These are phyloP conservation scores for Kryptolebias marmoratus DNA, from an alignment of 2,113 vertebrate species.

Conservation along the genomic window DNA sequence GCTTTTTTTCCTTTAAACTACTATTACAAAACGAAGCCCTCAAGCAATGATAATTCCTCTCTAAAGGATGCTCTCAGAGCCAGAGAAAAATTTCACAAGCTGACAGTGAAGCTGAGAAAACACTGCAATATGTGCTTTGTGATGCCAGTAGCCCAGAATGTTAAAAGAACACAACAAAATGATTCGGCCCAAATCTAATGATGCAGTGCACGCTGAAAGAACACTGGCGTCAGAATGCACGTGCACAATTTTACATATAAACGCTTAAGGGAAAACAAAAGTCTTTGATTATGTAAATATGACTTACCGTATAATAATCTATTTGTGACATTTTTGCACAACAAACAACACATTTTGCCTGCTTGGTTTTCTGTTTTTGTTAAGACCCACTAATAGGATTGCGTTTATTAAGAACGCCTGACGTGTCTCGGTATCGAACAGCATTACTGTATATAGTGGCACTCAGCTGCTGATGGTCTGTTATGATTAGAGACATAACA, in stretches of 20 bases:
- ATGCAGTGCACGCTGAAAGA: slow-evolving; percentile 13
- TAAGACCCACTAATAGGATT: too few species aligned
- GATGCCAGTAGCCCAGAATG: slow-evolving; percentile 29
- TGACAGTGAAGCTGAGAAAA: slow-evolving; percentile 36
- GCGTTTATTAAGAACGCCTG: neutral
- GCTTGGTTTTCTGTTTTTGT: too few species aligned
- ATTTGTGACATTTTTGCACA: neutral
- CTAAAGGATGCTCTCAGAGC: slow-evolving; percentile 18
- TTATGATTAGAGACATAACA: too few species aligned
- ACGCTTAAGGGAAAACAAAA: slow-evolving; percentile 17
- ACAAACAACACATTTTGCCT: too few species aligned
- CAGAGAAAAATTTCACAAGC: slow-evolving; percentile 28
- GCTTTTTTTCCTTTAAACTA: slow-evolving; percentile 23
- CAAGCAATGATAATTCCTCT: slow-evolving; percentile 30
- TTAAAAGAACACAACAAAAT: slow-evolving; percentile 36
- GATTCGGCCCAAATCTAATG: slow-evolving; percentile 23
- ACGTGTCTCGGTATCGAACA: neutral
- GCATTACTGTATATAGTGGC: neutral
- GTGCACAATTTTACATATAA: neutral
- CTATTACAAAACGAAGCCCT: slow-evolving; percentile 37
- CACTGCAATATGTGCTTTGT: slow-evolving; percentile 31
- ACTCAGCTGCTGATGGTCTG: neutral
- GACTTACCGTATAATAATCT: neutral
- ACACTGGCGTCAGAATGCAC: slow-evolving; percentile 1
- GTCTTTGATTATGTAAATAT: too few species aligned